Evolutionary conservation across 2,888 invertebrate genomes (phyloP), one percentile per base, ranked within the genome.

Genomic region (Masnerella sp.): DNA sequence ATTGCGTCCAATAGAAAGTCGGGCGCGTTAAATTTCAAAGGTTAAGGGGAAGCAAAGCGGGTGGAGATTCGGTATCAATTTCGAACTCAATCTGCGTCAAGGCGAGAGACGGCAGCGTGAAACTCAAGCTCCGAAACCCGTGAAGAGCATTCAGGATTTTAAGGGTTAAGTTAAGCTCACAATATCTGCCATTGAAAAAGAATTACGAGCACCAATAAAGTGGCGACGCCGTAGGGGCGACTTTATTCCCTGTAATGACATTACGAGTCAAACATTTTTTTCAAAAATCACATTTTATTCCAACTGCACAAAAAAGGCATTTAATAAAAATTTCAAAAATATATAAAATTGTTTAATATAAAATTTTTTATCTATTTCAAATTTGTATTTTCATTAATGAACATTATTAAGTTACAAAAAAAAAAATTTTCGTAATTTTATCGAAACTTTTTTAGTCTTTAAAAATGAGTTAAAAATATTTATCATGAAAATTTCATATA

Each of bases 111-210:
- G 67, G 51, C 51, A 51, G 58, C 54, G 70, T 78, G 83, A 79
- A 83, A 85, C 74, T 78, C 73, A 80, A 84, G 80, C 79, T 80
- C 74, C 45, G 84, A 85, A 85, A 82, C 85, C 85, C 68, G 54
- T 78, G 78, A 81, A 81, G 77, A 72, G 74, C 79, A 72, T 73
- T 75, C 77, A 73, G 77, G 80, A 82, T 80, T 83, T 79, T 75
- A 73, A 75, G 80, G 82, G 82, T 81, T 80, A 82, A 82, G 79
- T 79, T 80, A 81, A 81, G 79, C 81, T 77, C 56, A 62, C 74
- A 61, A 78, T 76, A 76, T 69, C 68, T 61, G 34, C 56, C 32
- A 22, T 40, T 61, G 47, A 40, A 49, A 61, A 45, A 43, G 25
- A 58, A 15, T 40, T 47, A 58, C 28, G 51, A 22, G 20, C 32